phyloP scores from a whole-genome alignment of 2,797 vertebrate species.

The Glossophaga mutica region DNA sequence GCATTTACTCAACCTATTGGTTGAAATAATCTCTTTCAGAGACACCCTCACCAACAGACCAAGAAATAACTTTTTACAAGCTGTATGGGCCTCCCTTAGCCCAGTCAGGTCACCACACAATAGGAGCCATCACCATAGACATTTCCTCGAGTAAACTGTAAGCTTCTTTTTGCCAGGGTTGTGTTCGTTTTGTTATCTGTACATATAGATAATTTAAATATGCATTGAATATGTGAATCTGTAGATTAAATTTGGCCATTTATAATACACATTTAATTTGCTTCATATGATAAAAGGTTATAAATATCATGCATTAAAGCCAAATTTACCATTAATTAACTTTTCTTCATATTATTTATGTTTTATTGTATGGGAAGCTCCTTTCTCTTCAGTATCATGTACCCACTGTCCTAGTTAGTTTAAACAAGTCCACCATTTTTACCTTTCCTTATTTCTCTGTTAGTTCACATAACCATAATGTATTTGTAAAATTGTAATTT shows the following conservation, averaged over 20 bases:
- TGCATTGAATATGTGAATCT: neutral
- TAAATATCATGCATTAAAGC: neutral
- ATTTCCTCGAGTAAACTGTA: neutral
- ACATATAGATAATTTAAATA: neutral
- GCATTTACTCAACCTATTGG: neutral
- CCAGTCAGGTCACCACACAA: neutral
- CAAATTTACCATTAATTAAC: neutral
- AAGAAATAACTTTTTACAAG: neutral
- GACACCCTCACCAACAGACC: neutral
- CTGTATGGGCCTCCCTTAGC: neutral
- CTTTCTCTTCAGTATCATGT: neutral
- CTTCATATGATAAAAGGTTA: neutral
- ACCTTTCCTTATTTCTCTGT: neutral
- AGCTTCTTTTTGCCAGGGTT: neutral
- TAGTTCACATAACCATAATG: neutral
- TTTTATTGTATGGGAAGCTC: neutral
- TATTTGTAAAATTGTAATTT: neutral
- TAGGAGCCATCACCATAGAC: neutral
- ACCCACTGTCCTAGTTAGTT: neutral
- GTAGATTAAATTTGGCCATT: neutral
- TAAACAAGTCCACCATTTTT: neutral
- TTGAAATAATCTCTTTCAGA: neutral
- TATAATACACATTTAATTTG: neutral
- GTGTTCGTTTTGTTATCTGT: neutral
- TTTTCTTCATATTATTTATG: neutral